A percentile compares a stretch with the other conserved stretches of the same genome.
Evolutionary conservation across 2,888 invertebrate species (phyloP).

Genomic region (Sarcophaga subvicina): DNA sequence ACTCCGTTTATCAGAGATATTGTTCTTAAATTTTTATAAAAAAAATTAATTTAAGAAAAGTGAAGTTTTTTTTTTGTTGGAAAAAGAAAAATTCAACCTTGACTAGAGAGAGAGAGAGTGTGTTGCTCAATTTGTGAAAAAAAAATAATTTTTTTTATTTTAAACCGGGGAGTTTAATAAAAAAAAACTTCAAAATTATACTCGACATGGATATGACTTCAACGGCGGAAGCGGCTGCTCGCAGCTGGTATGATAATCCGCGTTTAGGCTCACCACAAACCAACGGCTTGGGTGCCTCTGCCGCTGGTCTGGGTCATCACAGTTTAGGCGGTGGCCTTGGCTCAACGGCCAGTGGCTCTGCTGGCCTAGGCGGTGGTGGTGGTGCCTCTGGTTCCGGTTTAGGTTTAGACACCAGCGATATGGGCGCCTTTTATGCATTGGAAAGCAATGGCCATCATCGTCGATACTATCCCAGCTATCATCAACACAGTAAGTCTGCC

Average conservation of each 20-base stretch:
- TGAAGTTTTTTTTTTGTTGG: background rate
- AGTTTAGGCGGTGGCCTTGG: conserved; percentile 78
- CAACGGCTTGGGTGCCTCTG: conserved; percentile 78
- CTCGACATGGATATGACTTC: conserved; percentile 83
- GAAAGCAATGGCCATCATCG: conserved; percentile 82
- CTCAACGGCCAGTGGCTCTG: conserved; percentile 78
- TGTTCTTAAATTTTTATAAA: no score
- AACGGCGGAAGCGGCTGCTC: conserved; percentile 82
- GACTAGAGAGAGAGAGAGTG: background rate
- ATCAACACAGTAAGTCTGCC: conserved; percentile 80
- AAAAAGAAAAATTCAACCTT: no score
- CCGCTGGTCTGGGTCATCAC: conserved; percentile 79
- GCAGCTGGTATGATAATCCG: conserved; percentile 82
- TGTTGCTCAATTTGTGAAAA: conserved; percentile 13
- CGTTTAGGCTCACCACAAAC: conserved; percentile 81
- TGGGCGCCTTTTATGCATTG: conserved; percentile 82
- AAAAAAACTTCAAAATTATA: conserved; percentile 81
- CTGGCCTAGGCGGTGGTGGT: conserved; percentile 76
- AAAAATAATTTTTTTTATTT: conserved; percentile 57
- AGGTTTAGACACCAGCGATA: conserved; percentile 81
- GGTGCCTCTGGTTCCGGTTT: conserved; percentile 75
- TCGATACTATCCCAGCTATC: conserved; percentile 82
- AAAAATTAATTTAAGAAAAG: conserved; percentile 1
- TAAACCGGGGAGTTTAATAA: conserved; percentile 59
- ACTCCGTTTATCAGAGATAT: conserved; percentile 22